Evolutionary conservation across 2,797 vertebrate genomes (phyloP).

Genomic region (Gobio occitaniae): DNA sequence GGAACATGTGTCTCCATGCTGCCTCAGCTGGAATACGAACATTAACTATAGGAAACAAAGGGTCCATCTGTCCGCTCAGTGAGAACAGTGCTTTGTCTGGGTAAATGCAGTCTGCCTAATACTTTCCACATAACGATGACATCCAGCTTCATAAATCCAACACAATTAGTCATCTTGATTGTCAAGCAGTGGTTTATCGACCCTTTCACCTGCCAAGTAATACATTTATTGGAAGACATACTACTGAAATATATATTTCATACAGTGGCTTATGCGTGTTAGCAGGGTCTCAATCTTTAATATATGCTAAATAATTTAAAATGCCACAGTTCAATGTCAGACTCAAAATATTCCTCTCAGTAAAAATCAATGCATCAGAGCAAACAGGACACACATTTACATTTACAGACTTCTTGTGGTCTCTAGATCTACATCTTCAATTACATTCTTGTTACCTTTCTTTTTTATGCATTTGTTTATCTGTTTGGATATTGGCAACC

Average conservation of each 20-base stretch:
- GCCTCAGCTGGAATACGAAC: conserved; percentile 17
- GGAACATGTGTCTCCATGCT: background rate
- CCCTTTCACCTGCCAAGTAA: conserved; percentile 11
- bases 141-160: conserved; percentile 35
- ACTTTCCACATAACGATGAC: conserved; percentile 21
- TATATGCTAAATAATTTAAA: conserved; percentile 37
- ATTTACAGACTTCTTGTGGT: background rate
- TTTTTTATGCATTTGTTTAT: background rate
- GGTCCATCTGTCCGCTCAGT: conserved; percentile 55
- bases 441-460: background rate
- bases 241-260: conserved; percentile 38
- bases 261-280: conserved; percentile 5
- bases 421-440: background rate
- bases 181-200: background rate
- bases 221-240: background rate
- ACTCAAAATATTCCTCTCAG: background rate
- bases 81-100: conserved; percentile 30
- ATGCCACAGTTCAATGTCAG: conserved; percentile 12
- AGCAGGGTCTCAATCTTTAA: conserved; percentile 42
- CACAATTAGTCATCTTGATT: background rate
- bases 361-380: conserved; percentile 14
- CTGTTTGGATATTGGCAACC: background rate
- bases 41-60: conserved; percentile 57
- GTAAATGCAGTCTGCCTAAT: conserved; percentile 7
- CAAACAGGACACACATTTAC: background rate